These are phyloP conservation scores for Trachelus troglodyta DNA, from an alignment of 2,888 invertebrate species.

Conservation along the genomic window DNA sequence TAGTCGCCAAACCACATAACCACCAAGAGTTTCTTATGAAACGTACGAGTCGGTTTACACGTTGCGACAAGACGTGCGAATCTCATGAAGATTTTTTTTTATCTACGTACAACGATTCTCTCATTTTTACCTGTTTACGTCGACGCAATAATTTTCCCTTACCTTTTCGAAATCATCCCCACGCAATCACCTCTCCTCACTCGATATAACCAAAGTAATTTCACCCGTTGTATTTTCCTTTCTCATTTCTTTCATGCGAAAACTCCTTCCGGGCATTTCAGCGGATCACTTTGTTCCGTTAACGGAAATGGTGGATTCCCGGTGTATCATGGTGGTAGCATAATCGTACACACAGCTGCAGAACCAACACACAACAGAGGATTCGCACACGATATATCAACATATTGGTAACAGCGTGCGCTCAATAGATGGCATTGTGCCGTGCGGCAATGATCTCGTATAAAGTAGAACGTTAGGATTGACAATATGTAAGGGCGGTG, in stretches of 20 bases:
- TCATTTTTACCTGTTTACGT: not conserved
- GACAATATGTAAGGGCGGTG: not conserved
- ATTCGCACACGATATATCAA: not conserved
- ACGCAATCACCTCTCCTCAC: not conserved
- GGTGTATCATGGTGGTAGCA: not conserved
- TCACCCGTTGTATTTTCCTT: not conserved
- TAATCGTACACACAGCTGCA: not conserved
- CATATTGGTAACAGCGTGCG: not conserved
- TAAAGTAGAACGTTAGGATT: not conserved
- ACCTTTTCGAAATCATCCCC: not conserved
- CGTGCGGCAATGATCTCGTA: not conserved
- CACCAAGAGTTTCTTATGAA: not conserved
- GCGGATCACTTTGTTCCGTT: not conserved
- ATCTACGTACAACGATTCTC: not conserved
- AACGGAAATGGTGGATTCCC: not conserved
- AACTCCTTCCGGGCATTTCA: not conserved
- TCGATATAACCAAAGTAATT: not conserved
- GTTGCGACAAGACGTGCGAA: not conserved
- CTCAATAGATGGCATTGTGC: constrained; percentile 1
- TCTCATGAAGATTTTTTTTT: not conserved
- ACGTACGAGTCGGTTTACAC: not conserved
- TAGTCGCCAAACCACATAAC: not conserved
- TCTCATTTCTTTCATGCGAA: not conserved
- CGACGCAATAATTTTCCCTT: not conserved
- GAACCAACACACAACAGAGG: not conserved